Base-by-base conservation (phyloP, 2,888 invertebrate species). In the Theodoxus fluviatilis region DNA sequence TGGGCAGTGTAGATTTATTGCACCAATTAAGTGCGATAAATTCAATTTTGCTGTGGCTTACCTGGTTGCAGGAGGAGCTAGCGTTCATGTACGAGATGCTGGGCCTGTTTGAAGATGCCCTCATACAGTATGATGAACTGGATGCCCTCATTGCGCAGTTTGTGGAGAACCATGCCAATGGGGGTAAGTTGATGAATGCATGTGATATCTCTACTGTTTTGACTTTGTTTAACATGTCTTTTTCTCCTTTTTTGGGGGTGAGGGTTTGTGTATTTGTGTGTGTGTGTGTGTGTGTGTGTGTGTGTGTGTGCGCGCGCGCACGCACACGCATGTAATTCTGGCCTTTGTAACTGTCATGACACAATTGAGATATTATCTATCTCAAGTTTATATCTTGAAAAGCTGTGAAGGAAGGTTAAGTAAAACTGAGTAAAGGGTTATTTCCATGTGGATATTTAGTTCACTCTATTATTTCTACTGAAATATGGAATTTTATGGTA, bases 81-180 rank as follows among this genome's bases (percentile, higher is more conserved):
- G 97, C 96, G 71, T 94, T 97, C 88, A 94, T 95, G 76, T 90
- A 96, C 81, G 95, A 97, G 90, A 96, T 96, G 93, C 89, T 98
- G 76, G 95, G 95, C 71, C 90, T 98, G 75, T 93, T 94, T 83
- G 95, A 96, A 78, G 97, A 98, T 89, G 95, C 97, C 18, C 89
- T 98, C 78, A 94, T 98, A 69, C 98, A 98, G 84, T 98, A 97
- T 86, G 98, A 98, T 86, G 98, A 98, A 88, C 89, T 98, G 83
- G 97, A 98, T 89, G 97, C 96, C 66, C 90, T 98, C 78, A 96
- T 98, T 87, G 95, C 96, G 1, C 97, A 98, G 89, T 97, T 96
- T 89, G 93, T 98, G 69, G 92, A 95, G 77, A 96, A 96, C 89
- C 94, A 95, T n/a, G 93, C 94, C 83, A 91, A 94, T 76, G 93